Evolutionary conservation across 2,888 invertebrate species (phyloP).

Genomic region (Callimorpha dominula): DNA sequence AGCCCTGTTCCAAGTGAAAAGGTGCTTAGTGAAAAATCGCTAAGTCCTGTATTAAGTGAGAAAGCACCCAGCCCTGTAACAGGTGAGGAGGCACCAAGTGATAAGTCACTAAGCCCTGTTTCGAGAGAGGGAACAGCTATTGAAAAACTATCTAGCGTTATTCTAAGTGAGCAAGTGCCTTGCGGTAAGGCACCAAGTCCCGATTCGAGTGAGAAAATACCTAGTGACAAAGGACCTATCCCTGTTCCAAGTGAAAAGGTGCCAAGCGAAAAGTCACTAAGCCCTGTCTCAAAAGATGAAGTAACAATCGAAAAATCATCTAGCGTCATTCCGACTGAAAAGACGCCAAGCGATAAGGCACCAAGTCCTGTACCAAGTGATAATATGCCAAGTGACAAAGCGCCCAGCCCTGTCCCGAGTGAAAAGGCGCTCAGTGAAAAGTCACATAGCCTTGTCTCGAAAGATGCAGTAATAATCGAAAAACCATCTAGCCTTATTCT

Average conservation of each 20-base stretch:
- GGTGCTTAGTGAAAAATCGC: neutral
- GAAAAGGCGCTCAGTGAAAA: conserved; percentile 16
- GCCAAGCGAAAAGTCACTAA: conserved; percentile 13
- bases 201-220: conserved; percentile 12
- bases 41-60: neutral
- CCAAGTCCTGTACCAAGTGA: conserved; percentile 18
- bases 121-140: neutral
- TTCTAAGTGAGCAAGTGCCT: neutral
- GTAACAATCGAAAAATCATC: conserved; percentile 7
- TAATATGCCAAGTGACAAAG: conserved; percentile 22
- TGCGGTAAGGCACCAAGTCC: conserved; percentile 14
- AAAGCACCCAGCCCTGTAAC: conserved; percentile 9
- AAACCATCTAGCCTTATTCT: no score
- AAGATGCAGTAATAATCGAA: no score
- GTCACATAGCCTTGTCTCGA: conserved; percentile 12
- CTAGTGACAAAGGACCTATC: conserved; percentile 7
- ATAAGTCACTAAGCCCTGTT: neutral
- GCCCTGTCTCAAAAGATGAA: conserved; percentile 10
- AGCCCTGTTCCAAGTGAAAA: conserved; percentile 8
- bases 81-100: conserved; percentile 5
- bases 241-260: neutral
- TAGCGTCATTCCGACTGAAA: conserved; percentile 18
- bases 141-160: neutral
- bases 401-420: neutral
- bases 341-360: conserved; percentile 17